Evolutionary conservation across 2,113 vertebrate species (phyloP).

Genomic region (Scartelaos histophorus): DNA sequence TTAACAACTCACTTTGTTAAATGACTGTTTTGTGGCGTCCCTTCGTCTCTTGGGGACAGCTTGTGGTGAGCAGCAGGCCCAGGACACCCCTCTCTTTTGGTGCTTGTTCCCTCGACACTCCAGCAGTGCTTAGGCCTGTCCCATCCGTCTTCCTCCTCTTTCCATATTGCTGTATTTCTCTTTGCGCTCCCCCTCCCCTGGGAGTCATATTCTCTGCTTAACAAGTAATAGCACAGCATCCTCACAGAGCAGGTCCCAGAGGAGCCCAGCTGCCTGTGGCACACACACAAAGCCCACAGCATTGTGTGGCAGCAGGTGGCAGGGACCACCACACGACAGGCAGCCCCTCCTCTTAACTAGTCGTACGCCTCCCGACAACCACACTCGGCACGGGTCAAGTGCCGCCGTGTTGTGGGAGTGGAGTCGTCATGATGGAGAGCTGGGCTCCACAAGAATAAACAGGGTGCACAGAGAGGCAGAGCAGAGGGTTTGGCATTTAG

Average conservation of each 20-base stretch:
- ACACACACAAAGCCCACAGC: constrained; percentile 45
- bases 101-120: constrained; percentile 58
- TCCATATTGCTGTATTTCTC: constrained; percentile 36
- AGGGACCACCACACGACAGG: constrained; percentile 63
- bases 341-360: constrained; percentile 32
- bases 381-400: constrained; percentile 45
- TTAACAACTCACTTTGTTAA: constrained; percentile 76
- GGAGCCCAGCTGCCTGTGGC: constrained; percentile 41
- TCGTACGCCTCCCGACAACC: constrained; percentile 23
- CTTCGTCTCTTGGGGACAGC: constrained; percentile 57
- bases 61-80: constrained; percentile 68
- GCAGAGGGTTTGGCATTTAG: constrained; percentile 47
- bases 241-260: constrained; percentile 54
- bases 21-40: constrained; percentile 64
- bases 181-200: constrained; percentile 49
- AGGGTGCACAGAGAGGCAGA: constrained; percentile 42
- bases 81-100: constrained; percentile 48
- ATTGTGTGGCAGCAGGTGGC: constrained; percentile 78
- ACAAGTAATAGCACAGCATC: constrained; percentile 77
- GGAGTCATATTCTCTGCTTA: constrained; percentile 68
- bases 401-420: constrained; percentile 57
- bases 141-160: constrained; percentile 41
- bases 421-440: constrained; percentile 23
- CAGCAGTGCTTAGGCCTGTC: constrained; percentile 49
- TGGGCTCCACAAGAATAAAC: constrained; percentile 41